These are phyloP conservation scores for Callaeas wilsoni DNA, from an alignment of 2,113 vertebrate species.

Conservation along the genomic window DNA sequence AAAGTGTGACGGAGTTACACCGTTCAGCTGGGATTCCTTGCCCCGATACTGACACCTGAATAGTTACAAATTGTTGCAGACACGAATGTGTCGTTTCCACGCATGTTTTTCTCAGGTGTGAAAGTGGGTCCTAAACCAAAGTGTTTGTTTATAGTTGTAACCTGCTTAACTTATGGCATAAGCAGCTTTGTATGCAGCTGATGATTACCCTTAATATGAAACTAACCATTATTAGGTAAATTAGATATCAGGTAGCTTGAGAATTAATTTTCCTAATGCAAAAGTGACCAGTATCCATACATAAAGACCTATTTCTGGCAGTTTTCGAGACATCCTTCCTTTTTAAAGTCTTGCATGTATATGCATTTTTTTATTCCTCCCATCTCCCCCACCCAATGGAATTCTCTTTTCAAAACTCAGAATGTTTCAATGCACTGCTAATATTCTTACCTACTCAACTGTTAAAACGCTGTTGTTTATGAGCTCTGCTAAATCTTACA, in stretches of 20 bases:
- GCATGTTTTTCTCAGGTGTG: neutral
- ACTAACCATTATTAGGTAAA: neutral
- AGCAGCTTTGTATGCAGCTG: neutral
- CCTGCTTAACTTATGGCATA: neutral
- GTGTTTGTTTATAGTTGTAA: neutral
- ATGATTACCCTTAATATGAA: neutral
- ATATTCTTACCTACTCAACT: neutral
- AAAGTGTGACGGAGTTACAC: neutral
- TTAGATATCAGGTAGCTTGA: neutral
- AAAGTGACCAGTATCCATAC: neutral
- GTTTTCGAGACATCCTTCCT: neutral
- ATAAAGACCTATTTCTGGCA: neutral
- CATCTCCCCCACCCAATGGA: neutral
- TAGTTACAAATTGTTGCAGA: neutral
- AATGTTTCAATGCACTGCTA: neutral
- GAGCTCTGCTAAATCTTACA: neutral
- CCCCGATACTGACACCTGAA: no score
- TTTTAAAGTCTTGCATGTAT: neutral
- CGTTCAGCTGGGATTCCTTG: rapidly evolving
- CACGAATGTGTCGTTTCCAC: neutral
- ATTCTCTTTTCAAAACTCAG: neutral
- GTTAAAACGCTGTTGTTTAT: neutral
- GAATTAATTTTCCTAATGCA: neutral
- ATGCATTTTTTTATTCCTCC: neutral
- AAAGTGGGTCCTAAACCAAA: neutral